Percentiles rank a stretch among this genome's conserved stretches.
phyloP scores from a whole-genome alignment of 2,888 invertebrate genomes.

The Trilocha varians region DNA sequence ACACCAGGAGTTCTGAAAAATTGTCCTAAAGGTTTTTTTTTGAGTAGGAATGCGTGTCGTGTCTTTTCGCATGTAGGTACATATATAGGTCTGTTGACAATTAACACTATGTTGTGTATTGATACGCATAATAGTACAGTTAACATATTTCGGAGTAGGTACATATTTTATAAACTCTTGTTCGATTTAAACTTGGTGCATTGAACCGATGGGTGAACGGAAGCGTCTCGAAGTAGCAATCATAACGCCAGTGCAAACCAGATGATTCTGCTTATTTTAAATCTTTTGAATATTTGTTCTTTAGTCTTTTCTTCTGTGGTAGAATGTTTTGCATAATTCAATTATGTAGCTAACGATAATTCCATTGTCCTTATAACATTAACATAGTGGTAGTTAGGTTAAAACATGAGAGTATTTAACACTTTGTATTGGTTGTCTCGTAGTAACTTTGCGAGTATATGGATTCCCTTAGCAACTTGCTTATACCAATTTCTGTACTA shows the following conservation, averaged over 20 bases:
- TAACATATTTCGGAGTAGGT: too few species aligned
- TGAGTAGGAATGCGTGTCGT: too few species aligned
- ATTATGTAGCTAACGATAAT: constrained; percentile 57
- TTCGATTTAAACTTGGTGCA: constrained; percentile 23
- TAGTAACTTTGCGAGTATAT: too few species aligned
- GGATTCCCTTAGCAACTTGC: too few species aligned
- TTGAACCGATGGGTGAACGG: constrained; percentile 46
- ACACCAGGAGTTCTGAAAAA: too few species aligned
- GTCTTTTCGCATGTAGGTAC: too few species aligned
- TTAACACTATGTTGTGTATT: too few species aligned
- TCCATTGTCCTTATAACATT: constrained; percentile 20
- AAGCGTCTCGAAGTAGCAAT: constrained; percentile 19
- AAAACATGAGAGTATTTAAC: not conserved
- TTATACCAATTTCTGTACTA: too few species aligned
- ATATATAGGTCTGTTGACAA: too few species aligned
- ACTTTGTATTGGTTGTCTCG: too few species aligned
- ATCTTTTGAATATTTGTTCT: not conserved
- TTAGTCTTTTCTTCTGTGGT: not conserved
- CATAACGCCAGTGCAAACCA: not conserved
- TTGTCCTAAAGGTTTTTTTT: too few species aligned
- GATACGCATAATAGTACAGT: too few species aligned
- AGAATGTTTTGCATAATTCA: constrained; percentile 63
- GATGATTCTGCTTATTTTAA: not conserved
- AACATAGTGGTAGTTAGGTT: not conserved
- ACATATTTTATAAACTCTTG: not conserved